Percentiles rank a stretch among this genome's conserved stretches.
Conservation (phyloP, 1,140 invertebrate genomes). For the Bombus ignitus region DNA sequence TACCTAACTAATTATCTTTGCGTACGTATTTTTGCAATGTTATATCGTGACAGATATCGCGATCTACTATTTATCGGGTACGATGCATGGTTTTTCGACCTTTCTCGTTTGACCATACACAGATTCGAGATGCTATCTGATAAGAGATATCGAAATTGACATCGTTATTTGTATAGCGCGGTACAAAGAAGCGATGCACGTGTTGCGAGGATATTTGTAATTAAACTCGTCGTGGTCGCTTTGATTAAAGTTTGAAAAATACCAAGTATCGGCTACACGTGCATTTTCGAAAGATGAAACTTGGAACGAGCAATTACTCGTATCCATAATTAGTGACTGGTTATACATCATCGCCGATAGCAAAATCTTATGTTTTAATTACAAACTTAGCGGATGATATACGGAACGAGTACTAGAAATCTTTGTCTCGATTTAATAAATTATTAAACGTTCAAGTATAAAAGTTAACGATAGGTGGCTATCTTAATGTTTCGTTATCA, state of each 20-base stretch:
- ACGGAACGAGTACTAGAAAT: background rate
- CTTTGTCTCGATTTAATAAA: background rate
- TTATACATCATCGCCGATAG: background rate
- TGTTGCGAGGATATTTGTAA: background rate
- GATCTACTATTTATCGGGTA: background rate
- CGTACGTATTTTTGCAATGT: background rate
- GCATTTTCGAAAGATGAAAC: background rate
- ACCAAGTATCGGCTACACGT: background rate
- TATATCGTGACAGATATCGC: background rate
- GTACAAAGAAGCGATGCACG: background rate
- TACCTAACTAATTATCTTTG: background rate
- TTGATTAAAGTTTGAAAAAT: slow-evolving; percentile 2
- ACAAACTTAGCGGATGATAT: background rate
- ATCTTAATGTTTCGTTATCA: background rate
- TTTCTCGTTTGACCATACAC: background rate
- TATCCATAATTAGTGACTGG: background rate
- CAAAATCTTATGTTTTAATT: background rate
- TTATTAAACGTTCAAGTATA: background rate
- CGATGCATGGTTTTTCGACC: background rate
- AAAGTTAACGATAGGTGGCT: background rate
- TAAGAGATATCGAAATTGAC: slow-evolving; percentile 15
- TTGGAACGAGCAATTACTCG: background rate
- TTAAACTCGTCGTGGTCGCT: slow-evolving; percentile 2
- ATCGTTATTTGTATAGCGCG: background rate
- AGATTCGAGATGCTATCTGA: background rate